phyloP scores from a whole-genome alignment of 2,888 invertebrate genomes.

The Rhamnusium bicolor region DNA sequence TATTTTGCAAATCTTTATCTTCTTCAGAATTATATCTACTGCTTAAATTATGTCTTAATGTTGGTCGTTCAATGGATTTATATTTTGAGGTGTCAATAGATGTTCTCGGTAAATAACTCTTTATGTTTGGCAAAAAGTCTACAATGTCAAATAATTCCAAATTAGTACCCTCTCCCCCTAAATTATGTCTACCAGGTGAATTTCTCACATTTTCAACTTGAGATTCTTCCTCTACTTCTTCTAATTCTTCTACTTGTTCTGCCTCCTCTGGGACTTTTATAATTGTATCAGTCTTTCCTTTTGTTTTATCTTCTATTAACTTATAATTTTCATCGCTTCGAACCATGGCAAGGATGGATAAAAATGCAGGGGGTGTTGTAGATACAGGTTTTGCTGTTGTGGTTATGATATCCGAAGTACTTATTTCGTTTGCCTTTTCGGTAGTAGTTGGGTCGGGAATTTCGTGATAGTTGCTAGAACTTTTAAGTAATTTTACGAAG shows the following conservation, averaged over 20 bases:
- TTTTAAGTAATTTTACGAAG: slow-evolving; percentile 63
- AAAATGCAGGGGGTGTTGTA: slow-evolving; percentile 65
- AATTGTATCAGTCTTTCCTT: slow-evolving; percentile 50
- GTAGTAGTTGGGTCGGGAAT: slow-evolving; percentile 67
- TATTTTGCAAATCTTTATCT: slow-evolving; percentile 20
- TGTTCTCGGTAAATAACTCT: slow-evolving; percentile 63
- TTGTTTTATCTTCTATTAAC: slow-evolving; percentile 61
- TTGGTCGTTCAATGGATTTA: slow-evolving; percentile 65
- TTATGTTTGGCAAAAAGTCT: slow-evolving; percentile 66
- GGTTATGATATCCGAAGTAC: slow-evolving; percentile 47
- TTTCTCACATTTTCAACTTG: slow-evolving; percentile 57
- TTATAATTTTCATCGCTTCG: slow-evolving; percentile 61
- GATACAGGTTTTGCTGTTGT: slow-evolving; percentile 55
- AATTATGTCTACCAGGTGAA: slow-evolving; percentile 59
- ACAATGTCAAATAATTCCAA: slow-evolving; percentile 66
- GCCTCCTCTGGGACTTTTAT: slow-evolving; percentile 49
- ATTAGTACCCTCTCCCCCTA: slow-evolving; percentile 42
- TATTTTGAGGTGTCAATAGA: slow-evolving; percentile 68
- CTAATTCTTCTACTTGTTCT: slow-evolving; percentile 51
- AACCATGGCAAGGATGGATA: slow-evolving; percentile 63
- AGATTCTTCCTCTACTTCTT: slow-evolving; percentile 49
- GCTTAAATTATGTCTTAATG: slow-evolving; percentile 56
- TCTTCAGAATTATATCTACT: slow-evolving; percentile 58
- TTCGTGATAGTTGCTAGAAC: slow-evolving; percentile 59
- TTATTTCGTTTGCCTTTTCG: slow-evolving; percentile 54